Base-by-base conservation (phyloP, 2,113 vertebrate genomes). In the Anthoscopus minutus region DNA sequence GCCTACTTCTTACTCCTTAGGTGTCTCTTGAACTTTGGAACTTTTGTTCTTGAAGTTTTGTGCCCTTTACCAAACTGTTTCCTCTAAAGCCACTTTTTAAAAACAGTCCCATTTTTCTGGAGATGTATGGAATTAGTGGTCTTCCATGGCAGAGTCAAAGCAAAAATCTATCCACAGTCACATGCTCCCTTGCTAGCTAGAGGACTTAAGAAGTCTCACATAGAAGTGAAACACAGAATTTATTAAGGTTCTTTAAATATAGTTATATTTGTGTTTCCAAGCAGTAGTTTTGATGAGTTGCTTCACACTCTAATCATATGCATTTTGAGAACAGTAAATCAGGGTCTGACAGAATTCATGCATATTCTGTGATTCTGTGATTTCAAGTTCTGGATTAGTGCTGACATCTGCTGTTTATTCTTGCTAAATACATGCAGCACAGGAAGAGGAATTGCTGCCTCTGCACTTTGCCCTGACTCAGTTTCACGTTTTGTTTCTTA, bases 361-460 rank as follows among this genome's bases (percentile, higher is more conserved):
- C 7, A 24, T 38, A 28, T 9, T n/a, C 38, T 53, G 27, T 24
- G 50, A 64, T 3, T 28, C 50, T 56, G 30, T 23, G 47, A 13
- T 78, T 94, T 88, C 57, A 92, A 76, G 69, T 79, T 86, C 92
- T 96, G 95, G 80, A 74, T 94, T 78, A 93, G 48, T 96, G 94
- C 93, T 97, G 96, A 96, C 96, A 96, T 94, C 96, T 97, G 76
- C 86, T 96, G 95, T 93, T 96, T 81, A 45, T 53, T 94, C 37
- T 74, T 88, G 48, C 28, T 80, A 78, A 31, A 16, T 61, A 79
- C 94, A 81, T 15, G 71, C 72, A 88, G 60, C 23, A 35, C 10
- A 37, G 33, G 11, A 15, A 4, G 22, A 21, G 12, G 16, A 69
- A 51, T 67, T 48, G 23, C 15, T 79, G 37, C 45, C 21, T 70